Base-by-base conservation (phyloP, 2,888 invertebrate species). In the Ramazzottius varieornatus region DNA sequence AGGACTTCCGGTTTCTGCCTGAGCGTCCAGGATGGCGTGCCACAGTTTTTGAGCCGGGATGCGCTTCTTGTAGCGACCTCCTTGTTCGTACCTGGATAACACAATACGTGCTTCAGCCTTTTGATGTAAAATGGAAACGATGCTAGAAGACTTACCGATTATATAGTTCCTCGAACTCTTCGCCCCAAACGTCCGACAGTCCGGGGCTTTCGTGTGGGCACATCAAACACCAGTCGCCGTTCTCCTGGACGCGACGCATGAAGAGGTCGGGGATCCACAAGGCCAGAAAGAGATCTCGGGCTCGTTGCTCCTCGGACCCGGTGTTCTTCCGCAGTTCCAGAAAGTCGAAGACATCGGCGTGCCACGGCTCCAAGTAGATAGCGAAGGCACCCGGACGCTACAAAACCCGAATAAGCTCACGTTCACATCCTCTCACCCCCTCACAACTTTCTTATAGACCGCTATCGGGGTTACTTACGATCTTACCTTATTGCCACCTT, bases 221-320 rank as follows among this genome's bases (percentile, higher is more conserved):
- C 94, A 98, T 94, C 24, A 98, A 78, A 65, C 88, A 87, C 98
- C 98, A 98, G 65, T 82, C 80, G 68, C 79, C 84, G 76, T 93
- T 82, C 1, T 80, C 80, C 74, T 91, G 86, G 0, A 91, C 89
- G 65, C 98, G 82, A 75, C 86, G 83, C 98, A 98, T 98, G 75
- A 98, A 98, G 66, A 99, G 80, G 79, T 98, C 96, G 0, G 96
- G 92, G 70, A 98, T 88, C 96, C 98, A 98, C 33, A 99, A 75
- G 0, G 88, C 96, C 75, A 89, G 94, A 76, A 96, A 98, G 46
- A 99, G 78, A 77, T 98, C 96, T 65, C 96, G 81, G 0, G 96
- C 94, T 63, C 96, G 81, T 46, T 84, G 80, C 76, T 96, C 94
- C 75, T 96, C 96, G 73, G 89, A 89, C 0, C 96, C 82, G 0